These are phyloP conservation scores for Brenthis ino DNA, from an alignment of 2,888 invertebrate species.

Conservation along the genomic window DNA sequence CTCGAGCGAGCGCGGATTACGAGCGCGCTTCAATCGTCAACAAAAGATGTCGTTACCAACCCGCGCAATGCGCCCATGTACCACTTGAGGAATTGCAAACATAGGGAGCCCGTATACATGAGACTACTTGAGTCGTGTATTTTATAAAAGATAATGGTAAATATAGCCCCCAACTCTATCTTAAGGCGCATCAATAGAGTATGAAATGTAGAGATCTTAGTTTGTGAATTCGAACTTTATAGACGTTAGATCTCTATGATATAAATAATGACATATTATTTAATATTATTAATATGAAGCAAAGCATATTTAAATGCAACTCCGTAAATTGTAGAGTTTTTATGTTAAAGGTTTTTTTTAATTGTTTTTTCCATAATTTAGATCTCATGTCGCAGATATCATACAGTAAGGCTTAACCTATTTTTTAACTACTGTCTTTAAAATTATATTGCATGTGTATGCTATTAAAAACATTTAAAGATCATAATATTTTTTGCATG, in stretches of 20 bases:
- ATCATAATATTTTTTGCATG: constrained; percentile 4
- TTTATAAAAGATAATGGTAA: constrained; percentile 27
- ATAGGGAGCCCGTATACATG: constrained; percentile 40
- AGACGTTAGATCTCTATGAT: too few species aligned
- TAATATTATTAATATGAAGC: background rate
- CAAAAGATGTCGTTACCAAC: constrained; percentile 69
- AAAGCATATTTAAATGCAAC: background rate
- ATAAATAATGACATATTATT: too few species aligned
- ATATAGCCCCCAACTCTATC: constrained; percentile 6
- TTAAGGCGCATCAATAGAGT: background rate
- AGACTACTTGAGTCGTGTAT: constrained; percentile 28
- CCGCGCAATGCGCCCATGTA: constrained; percentile 38
- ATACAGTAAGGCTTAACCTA: background rate
- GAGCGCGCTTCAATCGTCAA: constrained; percentile 51
- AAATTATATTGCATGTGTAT: background rate
- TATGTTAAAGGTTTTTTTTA: background rate
- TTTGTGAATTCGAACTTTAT: constrained; percentile 4
- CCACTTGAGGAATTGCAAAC: constrained; percentile 46
- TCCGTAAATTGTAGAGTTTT: background rate
- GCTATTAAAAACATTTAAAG: constrained; percentile 5
- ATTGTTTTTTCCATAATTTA: background rate
- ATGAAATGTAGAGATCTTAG: background rate
- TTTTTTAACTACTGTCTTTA: background rate
- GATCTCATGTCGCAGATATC: background rate
- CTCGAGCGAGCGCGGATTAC: constrained; percentile 65